A percentile compares a stretch with the other conserved stretches of the same genome.
phyloP scores from a whole-genome alignment of 1,140 invertebrate species.

The Acyrthosiphon pisum region DNA sequence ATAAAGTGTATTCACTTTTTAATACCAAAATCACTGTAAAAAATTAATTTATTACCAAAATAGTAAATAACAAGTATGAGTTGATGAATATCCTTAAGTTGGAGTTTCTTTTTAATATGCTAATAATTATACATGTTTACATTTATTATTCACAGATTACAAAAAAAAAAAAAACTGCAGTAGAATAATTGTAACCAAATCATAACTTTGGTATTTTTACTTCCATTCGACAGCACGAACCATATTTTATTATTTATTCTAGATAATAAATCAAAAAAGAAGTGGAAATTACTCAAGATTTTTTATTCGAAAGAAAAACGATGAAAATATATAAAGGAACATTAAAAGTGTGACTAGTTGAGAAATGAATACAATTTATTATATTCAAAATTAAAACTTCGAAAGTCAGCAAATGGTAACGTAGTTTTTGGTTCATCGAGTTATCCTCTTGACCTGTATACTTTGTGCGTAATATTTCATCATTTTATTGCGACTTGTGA shows the following conservation, averaged over 20 bases:
- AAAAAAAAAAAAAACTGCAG: not conserved
- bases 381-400: conserved; percentile 19
- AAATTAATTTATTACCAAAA: not conserved
- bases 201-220: not conserved
- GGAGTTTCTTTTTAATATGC: not conserved
- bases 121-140: not conserved
- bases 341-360: not conserved
- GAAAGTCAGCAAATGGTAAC: not conserved
- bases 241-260: not conserved
- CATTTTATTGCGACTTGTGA: not conserved
- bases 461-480: not conserved
- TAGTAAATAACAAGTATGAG: not conserved
- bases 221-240: not conserved
- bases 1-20: too few relatives aligned
- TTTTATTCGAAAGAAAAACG: not conserved
- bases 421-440: not conserved
- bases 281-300: not conserved
- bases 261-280: not conserved
- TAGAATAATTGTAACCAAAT: not conserved
- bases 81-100: not conserved
- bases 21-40: too few relatives aligned
- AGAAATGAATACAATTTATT: not conserved
- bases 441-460: not conserved
- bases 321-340: not conserved
- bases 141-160: not conserved